Conservation (phyloP, 2,888 invertebrate genomes). For the Sphecodes monilicornis region DNA sequence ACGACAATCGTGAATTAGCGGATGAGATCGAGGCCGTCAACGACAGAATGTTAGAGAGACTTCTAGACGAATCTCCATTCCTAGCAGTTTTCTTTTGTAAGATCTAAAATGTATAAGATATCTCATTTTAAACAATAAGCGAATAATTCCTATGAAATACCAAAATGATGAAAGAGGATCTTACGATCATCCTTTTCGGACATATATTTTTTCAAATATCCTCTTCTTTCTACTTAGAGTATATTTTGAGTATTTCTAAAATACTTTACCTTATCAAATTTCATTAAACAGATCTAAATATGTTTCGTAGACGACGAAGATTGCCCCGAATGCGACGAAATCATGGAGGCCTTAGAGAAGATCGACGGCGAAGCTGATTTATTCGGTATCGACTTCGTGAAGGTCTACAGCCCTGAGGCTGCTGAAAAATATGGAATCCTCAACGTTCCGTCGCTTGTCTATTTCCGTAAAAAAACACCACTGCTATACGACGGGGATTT, state of each 20-base stretch:
- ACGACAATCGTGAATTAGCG: conserved; percentile 95
- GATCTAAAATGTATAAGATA: conserved; percentile 68
- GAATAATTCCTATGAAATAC: not conserved
- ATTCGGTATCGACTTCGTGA: conserved; percentile 97
- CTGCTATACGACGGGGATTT: conserved; percentile 96
- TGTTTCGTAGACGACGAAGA: conserved; percentile 91
- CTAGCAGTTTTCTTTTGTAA: conserved; percentile 97
- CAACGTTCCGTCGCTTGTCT: conserved; percentile 93
- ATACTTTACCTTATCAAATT: not conserved
- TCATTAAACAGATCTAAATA: not conserved
- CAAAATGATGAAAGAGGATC: not conserved
- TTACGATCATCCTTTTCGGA: no score
- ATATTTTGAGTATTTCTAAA: not conserved
- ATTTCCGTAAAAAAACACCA: conserved; percentile 93
- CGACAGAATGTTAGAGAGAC: conserved; percentile 93
- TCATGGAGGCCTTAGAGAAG: conserved; percentile 95
- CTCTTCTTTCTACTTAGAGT: not conserved
- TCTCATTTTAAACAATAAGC: not conserved
- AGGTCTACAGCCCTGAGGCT: conserved; percentile 93
- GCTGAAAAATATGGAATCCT: conserved; percentile 93
- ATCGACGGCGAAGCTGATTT: conserved; percentile 98
- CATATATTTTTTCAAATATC: not conserved
- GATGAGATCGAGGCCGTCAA: conserved; percentile 98
- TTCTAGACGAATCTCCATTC: conserved; percentile 94
- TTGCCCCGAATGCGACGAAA: conserved; percentile 96